phyloP scores from a whole-genome alignment of 2,888 invertebrate species.

The Troglohyphantes excavatus region DNA sequence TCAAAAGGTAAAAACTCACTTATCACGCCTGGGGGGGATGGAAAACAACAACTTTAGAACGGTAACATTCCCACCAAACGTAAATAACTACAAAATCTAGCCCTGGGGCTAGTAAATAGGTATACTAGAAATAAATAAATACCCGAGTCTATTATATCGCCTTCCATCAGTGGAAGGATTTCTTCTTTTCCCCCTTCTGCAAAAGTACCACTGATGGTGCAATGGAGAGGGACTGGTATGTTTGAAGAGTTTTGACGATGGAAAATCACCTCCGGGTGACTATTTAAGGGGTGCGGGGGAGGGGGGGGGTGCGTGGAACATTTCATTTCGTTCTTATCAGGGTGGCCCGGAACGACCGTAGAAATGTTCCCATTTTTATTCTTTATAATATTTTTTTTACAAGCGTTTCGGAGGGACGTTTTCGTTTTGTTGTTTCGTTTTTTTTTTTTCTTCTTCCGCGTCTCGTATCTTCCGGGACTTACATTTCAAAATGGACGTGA shows the following conservation, averaged over 20 bases:
- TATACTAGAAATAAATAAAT: conserved; percentile 75
- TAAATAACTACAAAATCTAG: conserved; percentile 78
- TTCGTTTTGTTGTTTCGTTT: not conserved
- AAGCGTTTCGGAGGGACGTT: conserved; percentile 2
- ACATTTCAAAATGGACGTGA: conserved; percentile 38
- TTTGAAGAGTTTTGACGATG: conserved; percentile 74
- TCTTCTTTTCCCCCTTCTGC: conserved; percentile 18
- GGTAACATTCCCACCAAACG: conserved; percentile 63
- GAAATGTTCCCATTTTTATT: conserved; percentile 68
- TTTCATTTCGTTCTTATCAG: conserved; percentile 73
- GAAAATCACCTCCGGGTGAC: conserved; percentile 70
- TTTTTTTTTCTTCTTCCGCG: not conserved
- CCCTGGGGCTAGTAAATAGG: conserved; percentile 76
- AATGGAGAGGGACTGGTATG: conserved; percentile 31
- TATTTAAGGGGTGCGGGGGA: conserved; percentile 66
- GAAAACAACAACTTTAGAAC: conserved; percentile 59
- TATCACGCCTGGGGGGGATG: conserved; percentile 39
- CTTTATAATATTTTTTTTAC: conserved; percentile 54
- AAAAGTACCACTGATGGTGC: conserved; percentile 43
- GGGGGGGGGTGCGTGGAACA: conserved; percentile 42
- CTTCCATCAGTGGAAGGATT: conserved; percentile 41
- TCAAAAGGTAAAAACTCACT: conserved; percentile 72
- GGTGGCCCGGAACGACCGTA: conserved; percentile 73
- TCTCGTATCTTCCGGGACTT: conserved; percentile 55
- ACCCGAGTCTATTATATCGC: conserved; percentile 76